These are phyloP conservation scores for Actenoides hombroni DNA, from an alignment of 2,113 vertebrate species.

Conservation along the genomic window DNA sequence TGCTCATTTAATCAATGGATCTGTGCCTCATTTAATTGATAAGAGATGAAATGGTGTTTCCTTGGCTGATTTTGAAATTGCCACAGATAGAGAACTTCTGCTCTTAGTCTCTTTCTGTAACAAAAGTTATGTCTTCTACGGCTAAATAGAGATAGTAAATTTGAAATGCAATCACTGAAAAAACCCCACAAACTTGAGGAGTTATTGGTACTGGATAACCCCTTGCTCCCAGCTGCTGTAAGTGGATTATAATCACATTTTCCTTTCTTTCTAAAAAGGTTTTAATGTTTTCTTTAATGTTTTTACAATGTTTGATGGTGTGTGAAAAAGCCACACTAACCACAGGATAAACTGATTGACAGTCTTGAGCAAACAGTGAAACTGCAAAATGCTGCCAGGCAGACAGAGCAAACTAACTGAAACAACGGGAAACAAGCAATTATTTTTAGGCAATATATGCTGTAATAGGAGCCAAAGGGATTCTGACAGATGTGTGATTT, in stretches of 20 bases:
- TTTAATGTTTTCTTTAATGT: not conserved
- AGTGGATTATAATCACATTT: not conserved
- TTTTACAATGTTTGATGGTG: not conserved
- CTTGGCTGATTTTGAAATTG: not conserved
- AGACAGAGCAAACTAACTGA: not conserved
- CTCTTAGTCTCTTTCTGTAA: not conserved
- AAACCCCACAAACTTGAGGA: not conserved
- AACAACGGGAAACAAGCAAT: not conserved
- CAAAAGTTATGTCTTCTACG: not conserved
- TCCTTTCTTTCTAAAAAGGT: not conserved
- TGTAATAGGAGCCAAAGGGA: not conserved
- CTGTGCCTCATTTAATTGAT: too few species aligned
- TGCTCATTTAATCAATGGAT: not conserved
- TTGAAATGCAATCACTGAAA: not conserved
- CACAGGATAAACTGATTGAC: not conserved
- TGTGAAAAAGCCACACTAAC: not conserved
- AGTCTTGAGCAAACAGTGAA: not conserved
- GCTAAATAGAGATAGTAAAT: not conserved
- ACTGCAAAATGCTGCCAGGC: not conserved
- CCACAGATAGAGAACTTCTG: not conserved
- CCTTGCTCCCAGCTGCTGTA: not conserved
- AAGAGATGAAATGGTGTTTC: not conserved
- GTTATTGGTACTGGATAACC: not conserved
- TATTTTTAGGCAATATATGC: not conserved
- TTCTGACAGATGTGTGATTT: not conserved